Evolutionary conservation across 2,797 vertebrate genomes (phyloP).

Genomic region (Discoglossus pictus): DNA sequence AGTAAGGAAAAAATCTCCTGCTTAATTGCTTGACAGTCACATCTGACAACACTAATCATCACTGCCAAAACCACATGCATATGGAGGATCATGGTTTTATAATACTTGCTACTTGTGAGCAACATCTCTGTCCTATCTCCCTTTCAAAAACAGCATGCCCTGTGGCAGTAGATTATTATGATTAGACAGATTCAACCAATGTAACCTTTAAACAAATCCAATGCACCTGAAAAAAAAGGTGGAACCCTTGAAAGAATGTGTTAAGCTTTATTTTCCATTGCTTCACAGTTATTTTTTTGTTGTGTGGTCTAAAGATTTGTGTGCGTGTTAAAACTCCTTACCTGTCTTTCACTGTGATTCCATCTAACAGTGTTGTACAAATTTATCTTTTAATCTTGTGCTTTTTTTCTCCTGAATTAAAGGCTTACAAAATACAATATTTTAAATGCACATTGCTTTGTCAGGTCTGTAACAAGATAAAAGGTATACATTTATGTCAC

Average conservation of each 20-base stretch:
- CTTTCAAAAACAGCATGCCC: conserved; percentile 70
- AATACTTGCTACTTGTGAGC: conserved; percentile 64
- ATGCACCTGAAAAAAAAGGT: conserved; percentile 58
- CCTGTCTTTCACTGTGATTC: neutral
- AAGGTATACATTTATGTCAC: too few relatives aligned
- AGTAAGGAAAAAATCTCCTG: conserved; percentile 59
- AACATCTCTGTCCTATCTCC: conserved; percentile 58
- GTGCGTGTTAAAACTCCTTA: conserved; percentile 38
- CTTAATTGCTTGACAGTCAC: conserved; percentile 54
- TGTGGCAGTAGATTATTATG: conserved; percentile 62
- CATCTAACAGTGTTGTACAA: conserved; percentile 6
- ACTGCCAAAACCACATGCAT: conserved; percentile 42
- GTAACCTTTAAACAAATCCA: conserved; percentile 64
- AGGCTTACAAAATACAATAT: conserved; percentile 4
- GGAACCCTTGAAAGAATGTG: conserved; percentile 67
- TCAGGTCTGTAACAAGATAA: too few relatives aligned
- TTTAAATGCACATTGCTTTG: neutral
- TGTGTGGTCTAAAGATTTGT: conserved; percentile 53
- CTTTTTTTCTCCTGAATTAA: conserved; percentile 2
- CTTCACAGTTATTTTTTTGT: conserved; percentile 61
- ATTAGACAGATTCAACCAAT: conserved; percentile 75
- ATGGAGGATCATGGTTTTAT: conserved; percentile 70
- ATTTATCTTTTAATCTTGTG: conserved; percentile 16
- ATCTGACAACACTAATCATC: conserved; percentile 41
- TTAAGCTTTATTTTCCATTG: conserved; percentile 76